A percentile compares a stretch with the other conserved stretches of the same genome.
These are phyloP conservation scores for Diachasma alloeum DNA, from an alignment of 1,140 invertebrate species.

Conservation along the genomic window DNA sequence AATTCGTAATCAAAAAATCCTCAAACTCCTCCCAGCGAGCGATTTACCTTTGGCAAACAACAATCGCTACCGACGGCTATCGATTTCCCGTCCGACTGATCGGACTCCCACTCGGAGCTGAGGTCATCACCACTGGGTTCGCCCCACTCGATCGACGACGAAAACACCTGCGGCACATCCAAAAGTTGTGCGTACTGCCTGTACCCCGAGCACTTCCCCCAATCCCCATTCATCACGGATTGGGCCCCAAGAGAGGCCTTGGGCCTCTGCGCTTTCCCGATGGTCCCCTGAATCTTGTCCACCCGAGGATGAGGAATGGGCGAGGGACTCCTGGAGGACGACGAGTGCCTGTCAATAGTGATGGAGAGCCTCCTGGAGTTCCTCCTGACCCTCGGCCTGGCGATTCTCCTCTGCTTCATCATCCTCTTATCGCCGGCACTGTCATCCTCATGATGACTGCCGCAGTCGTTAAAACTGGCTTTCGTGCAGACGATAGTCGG, in stretches of 20 bases:
- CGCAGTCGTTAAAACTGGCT: conserved; percentile 45
- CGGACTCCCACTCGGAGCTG: conserved; percentile 89
- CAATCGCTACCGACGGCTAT: conserved; percentile 31
- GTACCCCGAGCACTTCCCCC: conserved; percentile 71
- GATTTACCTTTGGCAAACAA: conserved; percentile 47
- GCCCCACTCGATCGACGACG: conserved; percentile 75
- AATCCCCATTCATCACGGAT: background rate
- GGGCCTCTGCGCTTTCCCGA: background rate
- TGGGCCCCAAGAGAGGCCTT: background rate
- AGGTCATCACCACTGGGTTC: conserved; percentile 88
- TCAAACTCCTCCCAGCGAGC: background rate
- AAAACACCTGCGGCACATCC: conserved; percentile 69
- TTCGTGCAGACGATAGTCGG: conserved; percentile 53
- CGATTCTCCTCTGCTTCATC: conserved; percentile 43
- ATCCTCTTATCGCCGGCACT: conserved; percentile 36
- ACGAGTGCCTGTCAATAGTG: conserved; percentile 42
- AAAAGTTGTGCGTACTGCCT: conserved; percentile 81
- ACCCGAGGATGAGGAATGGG: conserved; percentile 34
- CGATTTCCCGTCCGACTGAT: conserved; percentile 65
- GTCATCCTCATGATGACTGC: conserved; percentile 27
- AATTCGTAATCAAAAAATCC: too few species aligned
- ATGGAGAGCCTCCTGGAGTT: conserved; percentile 48
- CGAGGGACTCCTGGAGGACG: conserved; percentile 53
- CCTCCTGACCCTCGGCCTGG: conserved; percentile 42
- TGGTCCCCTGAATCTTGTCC: background rate